Evolutionary conservation across 2,113 vertebrate genomes (phyloP), one percentile per base, ranked within the genome.

Genomic region (Callorhinus ursinus): DNA sequence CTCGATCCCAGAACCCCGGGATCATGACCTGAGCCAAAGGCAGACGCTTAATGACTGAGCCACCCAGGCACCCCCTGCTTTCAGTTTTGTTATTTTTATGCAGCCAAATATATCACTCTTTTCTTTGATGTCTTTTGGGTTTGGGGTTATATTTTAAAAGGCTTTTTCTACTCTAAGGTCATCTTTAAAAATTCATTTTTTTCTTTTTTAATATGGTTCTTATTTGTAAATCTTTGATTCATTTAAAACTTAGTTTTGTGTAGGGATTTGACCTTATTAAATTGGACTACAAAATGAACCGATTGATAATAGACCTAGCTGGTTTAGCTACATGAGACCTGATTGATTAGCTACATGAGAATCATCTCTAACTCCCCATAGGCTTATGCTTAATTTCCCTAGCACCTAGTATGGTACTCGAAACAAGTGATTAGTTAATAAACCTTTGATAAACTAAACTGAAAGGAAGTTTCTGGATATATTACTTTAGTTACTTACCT

Each of bases 11-110:
- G 46, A 8, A 46, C 46, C 46, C 46, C 8, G 7, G 46, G 46
- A 46, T 46, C 46, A 46, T 46, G 46, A 46, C 46, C 46, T 46
- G 46, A 46, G 46, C 46, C 8, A 8, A 46, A 46, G 46, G 46
- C 46, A 46, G 7, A 46, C 1, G 46, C 46, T 46, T 46, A 46
- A 46, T 46, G 46, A 46, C 46, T 46, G 46, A 46, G 46, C 46
- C 46, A 46, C 46, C 46, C 7, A 46, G 46, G 46, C 46, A 46
- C 46, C 0, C 46, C 46, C 21, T 96, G 14, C 14, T 93, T 89
- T 77, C 42, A 46, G 36, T 94, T 95, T 97, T 84, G 61, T 83
- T 82, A 55, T 89, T 59, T 92, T 93, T 95, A 55, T 69, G 7
- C 67, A 49, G n/a, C 36, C 11, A 96, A 83, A 72, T 77, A 7